These are phyloP conservation scores for Amphilophus citrinellus DNA, from an alignment of 2,113 vertebrate species.

Conservation along the genomic window DNA sequence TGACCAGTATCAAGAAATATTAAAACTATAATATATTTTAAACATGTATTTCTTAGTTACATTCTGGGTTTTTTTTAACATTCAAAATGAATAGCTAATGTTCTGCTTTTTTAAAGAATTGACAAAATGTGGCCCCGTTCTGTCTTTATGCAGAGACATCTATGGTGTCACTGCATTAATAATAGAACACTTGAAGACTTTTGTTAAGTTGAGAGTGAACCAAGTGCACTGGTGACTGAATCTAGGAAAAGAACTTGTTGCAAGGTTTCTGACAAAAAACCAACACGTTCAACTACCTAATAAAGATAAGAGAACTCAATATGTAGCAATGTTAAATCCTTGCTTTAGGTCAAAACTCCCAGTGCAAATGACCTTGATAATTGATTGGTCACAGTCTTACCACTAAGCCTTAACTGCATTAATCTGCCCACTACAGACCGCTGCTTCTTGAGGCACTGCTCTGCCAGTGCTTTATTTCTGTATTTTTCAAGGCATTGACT, in stretches of 20 bases:
- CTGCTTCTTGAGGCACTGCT: background rate
- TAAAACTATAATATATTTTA: background rate
- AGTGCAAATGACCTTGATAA: background rate
- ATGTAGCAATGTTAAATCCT: background rate
- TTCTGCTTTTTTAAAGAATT: background rate
- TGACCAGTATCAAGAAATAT: background rate
- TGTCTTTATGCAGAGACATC: background rate
- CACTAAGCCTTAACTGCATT: background rate
- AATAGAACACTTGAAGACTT: background rate
- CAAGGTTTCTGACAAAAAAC: background rate
- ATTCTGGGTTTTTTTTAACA: background rate
- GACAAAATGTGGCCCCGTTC: rapidly evolving
- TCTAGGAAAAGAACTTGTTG: background rate
- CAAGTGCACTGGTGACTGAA: background rate
- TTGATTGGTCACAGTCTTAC: background rate
- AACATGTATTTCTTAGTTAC: background rate
- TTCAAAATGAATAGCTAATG: background rate
- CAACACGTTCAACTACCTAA: background rate
- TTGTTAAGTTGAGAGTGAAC: background rate
- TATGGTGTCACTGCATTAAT: background rate
- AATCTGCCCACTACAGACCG: background rate
- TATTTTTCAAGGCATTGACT: background rate
- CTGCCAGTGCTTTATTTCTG: background rate
- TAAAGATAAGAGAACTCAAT: background rate
- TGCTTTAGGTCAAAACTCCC: background rate